A percentile compares a stretch with the other conserved stretches of the same genome.
These are phyloP conservation scores for Zoanthus gigantus DNA, from an alignment of 92 coral and sea anemone species.

Conservation along the genomic window DNA sequence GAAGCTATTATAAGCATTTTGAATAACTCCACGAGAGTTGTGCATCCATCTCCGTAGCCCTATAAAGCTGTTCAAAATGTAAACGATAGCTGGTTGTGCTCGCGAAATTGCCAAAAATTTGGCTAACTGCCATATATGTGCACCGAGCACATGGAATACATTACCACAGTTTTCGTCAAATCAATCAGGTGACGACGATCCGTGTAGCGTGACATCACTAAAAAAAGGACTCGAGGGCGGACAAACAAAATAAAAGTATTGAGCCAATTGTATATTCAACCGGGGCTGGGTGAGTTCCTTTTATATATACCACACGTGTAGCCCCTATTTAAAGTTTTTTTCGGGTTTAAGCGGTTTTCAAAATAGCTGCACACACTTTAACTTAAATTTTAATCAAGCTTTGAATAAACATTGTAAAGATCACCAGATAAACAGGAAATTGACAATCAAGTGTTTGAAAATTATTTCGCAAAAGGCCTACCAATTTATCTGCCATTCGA, in stretches of 20 bases:
- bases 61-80: not conserved
- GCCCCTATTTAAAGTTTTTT: not conserved
- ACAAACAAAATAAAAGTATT: conserved; percentile 7
- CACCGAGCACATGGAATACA: conserved; percentile 91
- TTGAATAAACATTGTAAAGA: conserved; percentile 74
- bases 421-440: conserved; percentile 91
- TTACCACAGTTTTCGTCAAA: conserved; percentile 61
- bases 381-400: conserved; percentile 18
- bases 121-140: conserved; percentile 79
- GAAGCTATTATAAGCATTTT: conserved; percentile 5
- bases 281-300: not conserved
- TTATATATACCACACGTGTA: not conserved
- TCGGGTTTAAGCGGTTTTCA: not conserved
- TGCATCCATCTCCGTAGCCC: conserved; percentile 8
- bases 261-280: not conserved
- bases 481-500: not conserved
- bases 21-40: not conserved
- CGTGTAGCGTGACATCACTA: conserved; percentile 62
- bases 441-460: conserved; percentile 78
- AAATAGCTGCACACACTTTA: conserved; percentile 17
- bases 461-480: conserved; percentile 60
- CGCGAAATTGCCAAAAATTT: conserved; percentile 53
- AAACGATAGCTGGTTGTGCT: conserved; percentile 35
- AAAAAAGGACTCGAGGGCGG: conserved; percentile 57
- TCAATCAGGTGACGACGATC: conserved; percentile 53